phyloP scores from a whole-genome alignment of 30 jellyfish, hydroid and myxozoan genomes.

The Aurelia coerulea region DNA sequence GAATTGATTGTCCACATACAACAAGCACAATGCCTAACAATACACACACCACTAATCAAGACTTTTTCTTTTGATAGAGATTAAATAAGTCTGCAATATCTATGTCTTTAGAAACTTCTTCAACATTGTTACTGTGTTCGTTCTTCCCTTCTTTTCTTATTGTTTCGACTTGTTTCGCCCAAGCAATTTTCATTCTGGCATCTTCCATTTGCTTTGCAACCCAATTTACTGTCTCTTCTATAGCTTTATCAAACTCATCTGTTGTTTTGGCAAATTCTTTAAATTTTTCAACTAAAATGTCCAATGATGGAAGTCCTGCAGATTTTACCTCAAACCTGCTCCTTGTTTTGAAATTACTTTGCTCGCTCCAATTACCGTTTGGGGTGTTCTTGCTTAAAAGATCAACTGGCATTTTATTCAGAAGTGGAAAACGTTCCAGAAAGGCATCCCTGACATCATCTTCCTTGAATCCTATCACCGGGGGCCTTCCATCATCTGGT shows the following conservation, averaged over 20 bases:
- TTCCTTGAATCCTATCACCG: conserved; percentile 34
- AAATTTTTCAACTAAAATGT: conserved; percentile 22
- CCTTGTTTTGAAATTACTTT: not conserved
- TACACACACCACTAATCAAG: too few species aligned
- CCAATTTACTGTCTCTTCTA: conserved; percentile 35
- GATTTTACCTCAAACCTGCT: not conserved
- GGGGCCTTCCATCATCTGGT: conserved; percentile 61
- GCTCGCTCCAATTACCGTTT: not conserved
- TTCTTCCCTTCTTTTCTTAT: conserved; percentile 8
- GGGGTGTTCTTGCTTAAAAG: not conserved
- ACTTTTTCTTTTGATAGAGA: not conserved
- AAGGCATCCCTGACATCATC: conserved; percentile 50
- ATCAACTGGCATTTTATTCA: conserved; percentile 34
- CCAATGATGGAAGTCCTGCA: conserved; percentile 38
- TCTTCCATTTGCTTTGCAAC: conserved; percentile 27
- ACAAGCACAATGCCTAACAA: too few species aligned
- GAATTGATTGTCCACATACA: too few species aligned
- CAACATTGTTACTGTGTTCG: not conserved
- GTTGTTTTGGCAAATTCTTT: conserved; percentile 4
- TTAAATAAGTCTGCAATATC: conserved; percentile 51
- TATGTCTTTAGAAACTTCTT: not conserved
- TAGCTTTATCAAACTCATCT: conserved; percentile 40
- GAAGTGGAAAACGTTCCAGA: conserved; percentile 26
- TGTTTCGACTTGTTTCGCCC: conserved; percentile 39
- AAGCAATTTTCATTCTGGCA: conserved; percentile 38